These are phyloP conservation scores for Eupithecia pulchellata DNA, from an alignment of 2,888 invertebrate species.

Conservation along the genomic window DNA sequence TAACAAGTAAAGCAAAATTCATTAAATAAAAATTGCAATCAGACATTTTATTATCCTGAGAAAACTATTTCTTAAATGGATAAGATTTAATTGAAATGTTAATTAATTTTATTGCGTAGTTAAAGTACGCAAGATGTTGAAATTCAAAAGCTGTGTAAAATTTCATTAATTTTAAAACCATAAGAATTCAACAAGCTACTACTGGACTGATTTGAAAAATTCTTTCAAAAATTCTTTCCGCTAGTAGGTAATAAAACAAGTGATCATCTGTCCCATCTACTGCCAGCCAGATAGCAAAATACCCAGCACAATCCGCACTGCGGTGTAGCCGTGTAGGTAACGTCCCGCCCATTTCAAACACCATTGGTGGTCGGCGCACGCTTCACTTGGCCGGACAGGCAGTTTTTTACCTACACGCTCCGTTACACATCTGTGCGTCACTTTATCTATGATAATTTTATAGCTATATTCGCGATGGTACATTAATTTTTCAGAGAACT, in stretches of 20 bases:
- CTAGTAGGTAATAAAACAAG: slow-evolving; percentile 2
- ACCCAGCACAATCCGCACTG: slow-evolving; percentile 12
- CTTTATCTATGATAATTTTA: slow-evolving; percentile 41
- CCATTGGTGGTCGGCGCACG: slow-evolving; percentile 58
- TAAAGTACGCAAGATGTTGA: neutral
- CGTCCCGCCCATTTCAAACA: slow-evolving; percentile 47
- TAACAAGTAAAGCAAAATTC: neutral
- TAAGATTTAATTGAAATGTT: neutral
- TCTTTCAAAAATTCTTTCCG: no score
- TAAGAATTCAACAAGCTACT: neutral
- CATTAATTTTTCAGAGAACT: slow-evolving; percentile 37
- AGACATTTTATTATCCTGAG: neutral
- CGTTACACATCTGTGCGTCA: slow-evolving; percentile 40
- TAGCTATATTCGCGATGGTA: slow-evolving; percentile 32
- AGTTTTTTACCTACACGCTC: slow-evolving; percentile 46
- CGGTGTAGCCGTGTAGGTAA: slow-evolving; percentile 27
- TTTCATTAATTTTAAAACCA: neutral
- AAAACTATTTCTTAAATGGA: neutral
- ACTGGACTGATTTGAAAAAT: no score
- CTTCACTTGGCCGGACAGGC: slow-evolving; percentile 49
- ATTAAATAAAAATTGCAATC: neutral
- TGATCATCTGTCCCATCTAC: neutral
- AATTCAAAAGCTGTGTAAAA: neutral
- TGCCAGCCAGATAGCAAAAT: no score
- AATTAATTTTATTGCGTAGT: neutral